Evolutionary conservation across 1,140 invertebrate genomes (phyloP).

Genomic region (Pemphigus obesinymphae): DNA sequence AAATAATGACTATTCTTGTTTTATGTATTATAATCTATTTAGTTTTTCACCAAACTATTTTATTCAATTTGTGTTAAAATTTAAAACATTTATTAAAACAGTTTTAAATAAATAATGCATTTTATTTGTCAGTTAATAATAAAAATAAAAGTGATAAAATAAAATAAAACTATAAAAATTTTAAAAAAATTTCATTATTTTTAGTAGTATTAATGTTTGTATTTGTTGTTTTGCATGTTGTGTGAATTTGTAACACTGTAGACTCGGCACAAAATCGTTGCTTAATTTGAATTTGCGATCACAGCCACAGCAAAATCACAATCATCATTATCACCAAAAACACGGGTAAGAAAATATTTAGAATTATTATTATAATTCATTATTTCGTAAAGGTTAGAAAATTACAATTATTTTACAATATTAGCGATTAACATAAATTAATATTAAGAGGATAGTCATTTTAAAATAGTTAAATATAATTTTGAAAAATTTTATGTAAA

Average conservation of each 20-base stretch:
- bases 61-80: too few species aligned
- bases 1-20: too few species aligned
- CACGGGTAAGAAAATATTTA: conserved; percentile 53
- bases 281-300: conserved; percentile 58
- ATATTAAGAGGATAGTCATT: too few species aligned
- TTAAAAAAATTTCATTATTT: background rate
- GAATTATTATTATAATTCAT: background rate
- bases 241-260: conserved; percentile 51
- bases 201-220: conserved; percentile 48
- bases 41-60: too few species aligned
- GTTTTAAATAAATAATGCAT: background rate
- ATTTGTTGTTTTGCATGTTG: conserved; percentile 51
- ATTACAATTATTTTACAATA: too few species aligned
- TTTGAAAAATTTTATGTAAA: too few species aligned
- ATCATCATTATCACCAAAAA: conserved; percentile 50
- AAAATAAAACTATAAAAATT: background rate
- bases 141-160: background rate
- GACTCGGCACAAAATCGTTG: conserved; percentile 57
- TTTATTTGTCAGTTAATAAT: background rate
- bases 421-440: too few species aligned
- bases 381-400: background rate
- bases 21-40: background rate
- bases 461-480: too few species aligned
- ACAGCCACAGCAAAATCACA: conserved; percentile 48
- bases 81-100: too few species aligned